Evolutionary conservation across 2,797 vertebrate species (phyloP), one percentile per base, ranked within the genome.

Genomic region (Anomalospiza imberbis): DNA sequence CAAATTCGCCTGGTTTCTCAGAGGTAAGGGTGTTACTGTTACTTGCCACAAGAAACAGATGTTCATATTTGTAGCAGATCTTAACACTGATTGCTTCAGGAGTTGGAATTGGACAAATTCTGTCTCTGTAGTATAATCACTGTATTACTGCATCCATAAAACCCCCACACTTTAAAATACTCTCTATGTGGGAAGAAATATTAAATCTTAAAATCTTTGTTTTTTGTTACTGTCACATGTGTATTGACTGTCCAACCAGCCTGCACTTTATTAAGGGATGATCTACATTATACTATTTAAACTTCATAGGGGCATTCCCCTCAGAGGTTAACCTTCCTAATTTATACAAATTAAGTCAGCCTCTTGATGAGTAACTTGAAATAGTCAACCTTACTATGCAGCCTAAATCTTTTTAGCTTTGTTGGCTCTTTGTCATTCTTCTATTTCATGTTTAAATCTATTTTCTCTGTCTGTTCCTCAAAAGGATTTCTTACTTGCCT

Each of bases 1-100:
- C 96, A 9, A 98, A 98, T 93, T 97, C 99, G 1, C 76, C 91
- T 62, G 98, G 96, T 32, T 98, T 99, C 94, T 98, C 98, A 24
- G 98, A 99, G 99, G 99, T 99, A 95, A 94, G 38, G 11, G 5
- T 70, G 61, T 55, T 83, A 70, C 40, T 85, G 44, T 76, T 97
- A 98, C 97, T 98, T 98, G 76, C 58, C 28, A 22, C 22, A 74
- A 24, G 16, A 42, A 55, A 48, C 2, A 17, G 21, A 11, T 58
- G 6, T 61, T 88, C 7, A 63, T 13, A 44, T 36, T 44, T 42
- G 16, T 67, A 21, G 18, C 21, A 3, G 24, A 8, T 34, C 13
- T 44, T 83, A 25, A 75, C 4, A 2, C 8, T 42, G 7, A 38
- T 67, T 87, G 42, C 20, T 17, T 87, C 22, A 15, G 8, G 79